These are phyloP conservation scores for Gadopsis bispinosus DNA, from an alignment of 2,797 vertebrate species.

Conservation along the genomic window DNA sequence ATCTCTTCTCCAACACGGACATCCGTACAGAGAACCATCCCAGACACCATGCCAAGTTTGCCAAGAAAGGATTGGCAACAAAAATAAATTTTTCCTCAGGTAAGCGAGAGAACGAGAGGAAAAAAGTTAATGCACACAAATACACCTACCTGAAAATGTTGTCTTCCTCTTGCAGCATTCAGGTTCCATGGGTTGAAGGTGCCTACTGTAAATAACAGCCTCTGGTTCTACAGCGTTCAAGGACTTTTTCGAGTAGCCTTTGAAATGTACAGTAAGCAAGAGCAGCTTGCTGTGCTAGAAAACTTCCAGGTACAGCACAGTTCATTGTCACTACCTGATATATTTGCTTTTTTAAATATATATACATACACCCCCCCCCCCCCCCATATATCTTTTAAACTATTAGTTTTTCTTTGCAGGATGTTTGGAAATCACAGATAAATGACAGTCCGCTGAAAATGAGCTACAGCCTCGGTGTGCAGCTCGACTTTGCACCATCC, in stretches of 20 bases:
- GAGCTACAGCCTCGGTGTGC: conserved; percentile 78
- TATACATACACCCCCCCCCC: background rate
- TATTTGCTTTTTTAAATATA: background rate
- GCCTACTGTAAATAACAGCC: conserved; percentile 79
- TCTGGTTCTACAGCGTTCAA: conserved; percentile 90
- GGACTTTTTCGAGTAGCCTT: conserved; percentile 89
- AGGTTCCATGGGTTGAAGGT: conserved; percentile 86
- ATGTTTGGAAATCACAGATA: conserved; percentile 86
- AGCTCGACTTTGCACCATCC: conserved; percentile 58
- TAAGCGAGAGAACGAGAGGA: conserved; percentile 35
- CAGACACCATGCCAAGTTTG: conserved; percentile 87
- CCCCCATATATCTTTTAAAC: background rate
- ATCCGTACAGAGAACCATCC: conserved; percentile 88
- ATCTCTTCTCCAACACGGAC: conserved; percentile 85
- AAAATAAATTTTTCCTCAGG: conserved; percentile 87
- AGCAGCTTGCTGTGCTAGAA: conserved; percentile 87
- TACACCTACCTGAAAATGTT: background rate
- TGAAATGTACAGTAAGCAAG: conserved; percentile 85
- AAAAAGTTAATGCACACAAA: background rate
- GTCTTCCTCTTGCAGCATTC: conserved; percentile 74
- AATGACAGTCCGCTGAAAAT: conserved; percentile 78
- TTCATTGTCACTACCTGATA: background rate
- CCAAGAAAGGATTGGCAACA: conserved; percentile 87
- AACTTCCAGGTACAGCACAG: conserved; percentile 82
- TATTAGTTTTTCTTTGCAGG: conserved; percentile 66